Percentiles rank a stretch among this genome's conserved stretches.
Conservation (phyloP, 2,797 vertebrate species). For the Gambelia wislizenii region DNA sequence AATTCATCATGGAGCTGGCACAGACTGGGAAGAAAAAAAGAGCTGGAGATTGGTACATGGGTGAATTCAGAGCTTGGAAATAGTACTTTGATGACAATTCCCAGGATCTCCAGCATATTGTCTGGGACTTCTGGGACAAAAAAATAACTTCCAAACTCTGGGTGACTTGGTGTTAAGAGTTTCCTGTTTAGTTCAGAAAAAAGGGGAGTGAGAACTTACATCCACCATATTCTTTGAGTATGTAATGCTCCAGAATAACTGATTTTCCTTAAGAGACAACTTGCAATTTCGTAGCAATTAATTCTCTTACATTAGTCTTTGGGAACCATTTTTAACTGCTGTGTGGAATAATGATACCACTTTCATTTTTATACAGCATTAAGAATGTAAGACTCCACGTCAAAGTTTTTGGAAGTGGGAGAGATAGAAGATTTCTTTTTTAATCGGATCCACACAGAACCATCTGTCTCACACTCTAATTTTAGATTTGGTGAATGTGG, state of each 20-base stretch:
- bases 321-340: not conserved
- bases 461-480: slow-evolving; percentile 32
- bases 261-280: not conserved
- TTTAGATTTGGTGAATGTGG: slow-evolving; percentile 20
- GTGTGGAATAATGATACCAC: not conserved
- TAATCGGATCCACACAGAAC: slow-evolving; percentile 26
- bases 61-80: no score
- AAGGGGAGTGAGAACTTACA: not conserved
- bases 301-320: slow-evolving; percentile 1
- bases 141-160: no score
- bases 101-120: no score
- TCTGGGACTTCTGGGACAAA: no score
- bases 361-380: not conserved
- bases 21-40: not conserved
- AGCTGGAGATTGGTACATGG: no score
- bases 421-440: not conserved
- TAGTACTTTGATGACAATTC: no score
- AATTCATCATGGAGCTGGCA: not conserved
- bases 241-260: not conserved
- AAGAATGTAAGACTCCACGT: not conserved
- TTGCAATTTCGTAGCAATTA: not conserved
- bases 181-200: not conserved
- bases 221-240: not conserved
- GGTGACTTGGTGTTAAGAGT: not conserved
- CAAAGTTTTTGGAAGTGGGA: slow-evolving; percentile 10